Base-by-base conservation (phyloP, 2,888 invertebrate species). In the Brenthis hecate region DNA sequence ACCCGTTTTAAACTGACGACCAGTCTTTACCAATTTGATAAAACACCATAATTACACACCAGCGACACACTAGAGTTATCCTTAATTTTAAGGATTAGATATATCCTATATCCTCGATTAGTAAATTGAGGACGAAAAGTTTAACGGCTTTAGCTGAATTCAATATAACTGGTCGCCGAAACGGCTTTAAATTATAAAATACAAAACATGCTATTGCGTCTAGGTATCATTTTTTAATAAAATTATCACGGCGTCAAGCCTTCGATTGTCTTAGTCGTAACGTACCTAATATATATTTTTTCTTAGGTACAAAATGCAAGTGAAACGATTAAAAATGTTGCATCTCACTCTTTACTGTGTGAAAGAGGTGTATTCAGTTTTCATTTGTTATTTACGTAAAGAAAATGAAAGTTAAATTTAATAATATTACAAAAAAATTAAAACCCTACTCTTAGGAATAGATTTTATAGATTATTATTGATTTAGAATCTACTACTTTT, bases 231-330 rank as follows among this genome's bases (percentile, higher is more conserved):
- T 57, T 16, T 70, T 66, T 61, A 60, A 66, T 63, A n/a, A 55
- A 72, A 57, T 32, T 57, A 60, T 58, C 61, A 55, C 53, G 61
- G 58, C 55, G 47, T 54, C 47, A 28, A 16, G 63, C 28, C 50
- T 54, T 54, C 55, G 57, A 13, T 63, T 65, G 60, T 62, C 50
- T 69, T 66, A 67, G 55, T 71, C 65, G 60, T 51, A 68, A 61
- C 60, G 62, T 55, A 50, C 57, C 56, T 67, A 53, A 11, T 61
- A 60, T 57, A 60, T 70, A 57, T 65, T 55, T 73, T 74, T 65
- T 72, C 51, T 58, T 73, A 72, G 74, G 73, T 74, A 74, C 74
- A 73, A 70, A 65, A 72, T 61, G 70, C 71, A 66, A 61, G 61
- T 55, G 63, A 70, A 63, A 36, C 23, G 48, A 67, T 57, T 23